phyloP scores from a whole-genome alignment of 2,797 vertebrate species.

The Spheniscus humboldti region DNA sequence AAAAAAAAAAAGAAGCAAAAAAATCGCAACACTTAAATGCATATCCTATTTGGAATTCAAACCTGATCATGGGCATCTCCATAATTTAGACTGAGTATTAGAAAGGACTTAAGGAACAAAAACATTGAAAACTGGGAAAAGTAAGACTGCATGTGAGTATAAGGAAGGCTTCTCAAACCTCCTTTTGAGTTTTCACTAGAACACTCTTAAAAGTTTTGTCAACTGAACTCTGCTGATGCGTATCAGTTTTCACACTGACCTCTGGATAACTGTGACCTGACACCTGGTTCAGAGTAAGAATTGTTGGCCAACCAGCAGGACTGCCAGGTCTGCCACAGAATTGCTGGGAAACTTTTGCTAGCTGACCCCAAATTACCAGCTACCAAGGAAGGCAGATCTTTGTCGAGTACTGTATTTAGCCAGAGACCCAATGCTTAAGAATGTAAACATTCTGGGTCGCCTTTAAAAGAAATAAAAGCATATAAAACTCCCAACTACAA shows the following conservation, averaged over 20 bases:
- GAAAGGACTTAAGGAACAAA: background rate
- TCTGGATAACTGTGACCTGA: background rate
- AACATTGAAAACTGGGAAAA: background rate
- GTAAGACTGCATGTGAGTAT: background rate
- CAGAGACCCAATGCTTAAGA: background rate
- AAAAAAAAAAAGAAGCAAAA: background rate
- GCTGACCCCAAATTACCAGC: background rate
- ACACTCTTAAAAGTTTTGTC: background rate
- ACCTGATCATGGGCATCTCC: background rate
- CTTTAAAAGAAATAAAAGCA: background rate
- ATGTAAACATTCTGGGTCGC: background rate
- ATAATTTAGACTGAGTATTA: background rate
- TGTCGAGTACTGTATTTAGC: background rate
- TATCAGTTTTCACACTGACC: background rate
- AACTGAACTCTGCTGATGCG: background rate
- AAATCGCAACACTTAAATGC: background rate
- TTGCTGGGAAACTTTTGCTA: background rate
- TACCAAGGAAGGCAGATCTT: background rate
- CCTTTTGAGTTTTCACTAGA: background rate
- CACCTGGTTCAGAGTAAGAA: background rate
- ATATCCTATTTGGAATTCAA: background rate
- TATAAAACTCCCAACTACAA: background rate
- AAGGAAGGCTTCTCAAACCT: background rate
- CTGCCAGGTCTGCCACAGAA: background rate
- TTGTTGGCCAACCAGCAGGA: background rate